phyloP scores from a whole-genome alignment of 2,113 vertebrate genomes.

The Acanthochromis polyacanthus region DNA sequence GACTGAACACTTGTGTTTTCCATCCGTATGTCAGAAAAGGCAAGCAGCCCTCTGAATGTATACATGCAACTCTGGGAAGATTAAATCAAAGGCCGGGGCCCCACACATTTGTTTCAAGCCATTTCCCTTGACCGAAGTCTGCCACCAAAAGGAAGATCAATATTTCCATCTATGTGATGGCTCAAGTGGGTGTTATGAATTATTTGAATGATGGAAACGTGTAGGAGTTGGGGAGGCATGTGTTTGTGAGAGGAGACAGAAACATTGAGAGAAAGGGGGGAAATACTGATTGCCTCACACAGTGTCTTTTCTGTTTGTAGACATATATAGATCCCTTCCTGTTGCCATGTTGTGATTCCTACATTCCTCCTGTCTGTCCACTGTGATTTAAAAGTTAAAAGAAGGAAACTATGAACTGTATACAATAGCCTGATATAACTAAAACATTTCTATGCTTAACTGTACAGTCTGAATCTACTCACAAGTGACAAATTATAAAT shows the following conservation, averaged over 20 bases:
- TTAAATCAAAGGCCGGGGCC: slow-evolving; percentile 32
- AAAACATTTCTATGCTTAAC: neutral
- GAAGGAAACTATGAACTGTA: neutral
- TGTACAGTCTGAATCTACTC: neutral
- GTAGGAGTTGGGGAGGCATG: neutral
- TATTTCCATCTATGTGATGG: slow-evolving; percentile 60
- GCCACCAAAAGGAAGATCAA: slow-evolving; percentile 46
- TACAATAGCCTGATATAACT: neutral
- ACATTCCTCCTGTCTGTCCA: neutral
- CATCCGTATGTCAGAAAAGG: neutral
- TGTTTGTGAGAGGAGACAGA: neutral
- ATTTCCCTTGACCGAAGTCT: slow-evolving; percentile 25
- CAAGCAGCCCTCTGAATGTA: neutral
- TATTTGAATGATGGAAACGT: slow-evolving; percentile 54
- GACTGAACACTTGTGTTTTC: slow-evolving; percentile 16
- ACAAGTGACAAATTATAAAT: neutral
- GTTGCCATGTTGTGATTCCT: neutral
- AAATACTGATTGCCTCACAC: neutral
- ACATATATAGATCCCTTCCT: slow-evolving; percentile 10
- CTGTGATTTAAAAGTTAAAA: neutral
- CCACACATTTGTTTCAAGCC: slow-evolving; percentile 46
- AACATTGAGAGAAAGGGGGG: neutral
- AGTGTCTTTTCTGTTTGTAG: neutral
- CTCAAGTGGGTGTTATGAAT: slow-evolving; percentile 60
- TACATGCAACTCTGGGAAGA: slow-evolving; percentile 22